phyloP scores from a whole-genome alignment of 2,797 vertebrate species.

The Mergus octosetaceus region DNA sequence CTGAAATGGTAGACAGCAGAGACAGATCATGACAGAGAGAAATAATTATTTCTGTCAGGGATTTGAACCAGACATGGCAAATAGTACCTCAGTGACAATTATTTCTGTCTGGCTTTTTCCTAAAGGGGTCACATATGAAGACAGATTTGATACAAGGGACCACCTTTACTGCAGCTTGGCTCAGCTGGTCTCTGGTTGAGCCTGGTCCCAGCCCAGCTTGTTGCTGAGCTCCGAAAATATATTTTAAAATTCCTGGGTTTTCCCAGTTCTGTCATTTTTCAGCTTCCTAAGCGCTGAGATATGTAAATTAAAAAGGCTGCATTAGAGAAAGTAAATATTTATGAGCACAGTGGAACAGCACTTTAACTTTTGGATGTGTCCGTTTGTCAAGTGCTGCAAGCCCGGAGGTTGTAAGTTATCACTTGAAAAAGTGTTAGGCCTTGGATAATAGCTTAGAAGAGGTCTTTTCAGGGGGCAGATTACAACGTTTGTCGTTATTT shows the following conservation, averaged over 20 bases:
- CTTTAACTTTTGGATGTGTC: not conserved
- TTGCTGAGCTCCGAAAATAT: conserved; percentile 50
- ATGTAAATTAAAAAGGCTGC: conserved; percentile 36
- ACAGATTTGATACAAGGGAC: conserved; percentile 50
- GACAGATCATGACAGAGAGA: conserved; percentile 3
- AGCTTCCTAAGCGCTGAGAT: conserved; percentile 2
- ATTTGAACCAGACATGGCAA: conserved; percentile 25
- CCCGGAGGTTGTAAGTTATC: not conserved
- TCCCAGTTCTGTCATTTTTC: conserved; percentile 43
- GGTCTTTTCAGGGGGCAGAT: not conserved
- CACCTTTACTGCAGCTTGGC: not conserved
- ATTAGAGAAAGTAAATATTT: conserved; percentile 59
- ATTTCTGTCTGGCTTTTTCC: conserved; percentile 30
- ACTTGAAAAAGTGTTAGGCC: conserved; percentile 2
- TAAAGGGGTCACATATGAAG: conserved; percentile 1
- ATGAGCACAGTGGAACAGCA: not conserved
- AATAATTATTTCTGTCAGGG: conserved; percentile 59
- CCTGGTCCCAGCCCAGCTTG: not conserved
- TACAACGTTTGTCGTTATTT: not conserved
- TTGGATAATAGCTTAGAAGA: not conserved
- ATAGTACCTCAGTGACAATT: not conserved
- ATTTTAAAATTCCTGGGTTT: conserved; percentile 32
- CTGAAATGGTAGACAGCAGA: conserved; percentile 19
- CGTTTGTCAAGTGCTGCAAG: not conserved
- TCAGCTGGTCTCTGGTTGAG: not conserved